phyloP scores from a whole-genome alignment of 2,888 invertebrate species.

The Hydraecia micacea region DNA sequence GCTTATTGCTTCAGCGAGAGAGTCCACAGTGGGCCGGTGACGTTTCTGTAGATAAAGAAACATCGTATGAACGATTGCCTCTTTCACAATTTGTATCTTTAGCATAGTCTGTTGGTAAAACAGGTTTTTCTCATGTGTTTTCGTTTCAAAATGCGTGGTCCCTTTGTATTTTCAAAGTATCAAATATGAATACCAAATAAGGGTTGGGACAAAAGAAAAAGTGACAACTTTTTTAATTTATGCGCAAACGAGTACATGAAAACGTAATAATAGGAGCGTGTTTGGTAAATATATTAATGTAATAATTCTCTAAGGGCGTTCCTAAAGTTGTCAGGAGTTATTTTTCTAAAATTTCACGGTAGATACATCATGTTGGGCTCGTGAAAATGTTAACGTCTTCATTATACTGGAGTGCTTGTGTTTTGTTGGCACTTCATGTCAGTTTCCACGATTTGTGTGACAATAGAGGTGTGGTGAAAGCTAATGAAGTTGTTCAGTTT shows the following conservation, averaged over 20 bases:
- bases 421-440: constrained; percentile 50
- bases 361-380: constrained; percentile 83
- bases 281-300: constrained; percentile 90
- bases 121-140: constrained; percentile 88
- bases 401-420: constrained; percentile 73
- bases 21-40: constrained; percentile 78
- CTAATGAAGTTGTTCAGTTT: constrained; percentile 69
- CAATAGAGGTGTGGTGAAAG: constrained; percentile 69
- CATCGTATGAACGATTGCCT: constrained; percentile 87
- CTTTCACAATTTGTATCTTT: constrained; percentile 90
- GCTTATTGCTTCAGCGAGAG: constrained; percentile 78
- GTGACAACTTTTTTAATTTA: constrained; percentile 90
- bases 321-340: constrained; percentile 79
- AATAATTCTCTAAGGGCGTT: constrained; percentile 87
- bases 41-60: constrained; percentile 78
- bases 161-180: constrained; percentile 89
- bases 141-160: constrained; percentile 85
- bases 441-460: constrained; percentile 67
- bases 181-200: constrained; percentile 91
- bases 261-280: constrained; percentile 89
- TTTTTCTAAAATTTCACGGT: constrained; percentile 90
- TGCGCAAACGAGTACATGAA: constrained; percentile 89
- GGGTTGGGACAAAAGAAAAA: constrained; percentile 90
- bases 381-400: constrained; percentile 87
- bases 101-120: constrained; percentile 87